Percentiles rank a stretch among this genome's conserved stretches.
These are phyloP conservation scores for Anabacerthia variegaticeps DNA, from an alignment of 2,797 vertebrate species.

Conservation along the genomic window DNA sequence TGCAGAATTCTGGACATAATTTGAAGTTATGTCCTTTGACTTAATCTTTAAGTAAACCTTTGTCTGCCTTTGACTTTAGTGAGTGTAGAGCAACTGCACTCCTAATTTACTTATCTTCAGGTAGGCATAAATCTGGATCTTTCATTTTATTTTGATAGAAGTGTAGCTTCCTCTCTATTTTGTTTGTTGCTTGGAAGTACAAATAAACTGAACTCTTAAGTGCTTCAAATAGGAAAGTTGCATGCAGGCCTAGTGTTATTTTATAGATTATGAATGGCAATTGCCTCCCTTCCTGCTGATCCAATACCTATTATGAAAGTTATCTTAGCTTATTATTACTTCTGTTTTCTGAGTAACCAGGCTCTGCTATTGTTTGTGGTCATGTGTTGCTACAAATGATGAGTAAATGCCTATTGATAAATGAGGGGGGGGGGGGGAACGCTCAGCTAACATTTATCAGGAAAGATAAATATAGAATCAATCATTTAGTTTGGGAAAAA, in stretches of 20 bases:
- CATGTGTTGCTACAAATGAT: background rate
- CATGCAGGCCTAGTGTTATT: background rate
- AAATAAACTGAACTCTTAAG: background rate
- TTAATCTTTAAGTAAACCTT: background rate
- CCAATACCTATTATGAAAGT: background rate
- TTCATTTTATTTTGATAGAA: background rate
- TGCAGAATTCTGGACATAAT: background rate
- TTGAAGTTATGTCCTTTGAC: background rate
- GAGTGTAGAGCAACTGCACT: background rate
- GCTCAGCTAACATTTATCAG: background rate
- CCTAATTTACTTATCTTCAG: background rate
- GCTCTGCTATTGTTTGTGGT: background rate
- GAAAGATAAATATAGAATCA: background rate
- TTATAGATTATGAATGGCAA: background rate
- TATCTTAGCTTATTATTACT: background rate
- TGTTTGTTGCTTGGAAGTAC: background rate
- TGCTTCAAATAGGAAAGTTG: background rate
- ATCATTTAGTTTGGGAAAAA: background rate
- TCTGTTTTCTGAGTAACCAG: background rate
- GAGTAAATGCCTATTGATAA: background rate
- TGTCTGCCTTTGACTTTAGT: background rate
- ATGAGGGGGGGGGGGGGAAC: accelerated
- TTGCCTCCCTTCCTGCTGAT: background rate
- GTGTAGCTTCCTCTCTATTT: background rate
- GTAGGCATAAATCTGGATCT: background rate